Percentiles rank a stretch among this genome's conserved stretches.
Conservation (phyloP, 2,888 invertebrate genomes). For the Branchipolynoe longqiensis region DNA sequence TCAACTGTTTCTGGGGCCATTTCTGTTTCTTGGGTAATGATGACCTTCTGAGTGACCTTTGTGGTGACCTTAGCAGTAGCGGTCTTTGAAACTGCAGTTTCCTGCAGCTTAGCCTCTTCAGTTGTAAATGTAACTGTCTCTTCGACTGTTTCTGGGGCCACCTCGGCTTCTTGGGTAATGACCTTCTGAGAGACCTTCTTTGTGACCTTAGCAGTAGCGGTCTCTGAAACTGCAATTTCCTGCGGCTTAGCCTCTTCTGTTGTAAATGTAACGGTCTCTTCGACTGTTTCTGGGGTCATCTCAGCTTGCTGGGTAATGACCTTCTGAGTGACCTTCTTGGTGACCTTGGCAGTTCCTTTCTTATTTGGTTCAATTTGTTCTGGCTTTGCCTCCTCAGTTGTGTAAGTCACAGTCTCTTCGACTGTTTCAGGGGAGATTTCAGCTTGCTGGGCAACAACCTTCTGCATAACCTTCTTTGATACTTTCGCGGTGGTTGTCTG, state of each 20-base stretch:
- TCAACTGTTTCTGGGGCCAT: constrained; percentile 25
- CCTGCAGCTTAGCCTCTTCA: constrained; percentile 39
- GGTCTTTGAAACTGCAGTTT: constrained; percentile 30
- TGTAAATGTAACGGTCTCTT: constrained; percentile 30
- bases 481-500: not conserved
- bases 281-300: constrained; percentile 45
- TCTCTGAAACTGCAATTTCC: not conserved
- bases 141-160: constrained; percentile 18
- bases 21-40: constrained; percentile 32
- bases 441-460: constrained; percentile 24
- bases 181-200: constrained; percentile 7
- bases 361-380: constrained; percentile 10
- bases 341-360: constrained; percentile 49
- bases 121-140: constrained; percentile 28
- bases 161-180: constrained; percentile 17
- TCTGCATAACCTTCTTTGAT: constrained; percentile 17
- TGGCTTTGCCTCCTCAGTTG: constrained; percentile 41
- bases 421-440: constrained; percentile 43
- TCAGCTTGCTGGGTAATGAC: constrained; percentile 31
- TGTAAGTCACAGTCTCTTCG: constrained; percentile 25
- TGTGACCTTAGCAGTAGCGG: not conserved
- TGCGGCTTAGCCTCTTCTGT: constrained; percentile 17
- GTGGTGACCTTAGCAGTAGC: constrained; percentile 59
- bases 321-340: constrained; percentile 30
- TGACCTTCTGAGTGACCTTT: constrained; percentile 63